Base-by-base conservation (phyloP, 2,888 invertebrate genomes). In the Dynastes tityus region DNA sequence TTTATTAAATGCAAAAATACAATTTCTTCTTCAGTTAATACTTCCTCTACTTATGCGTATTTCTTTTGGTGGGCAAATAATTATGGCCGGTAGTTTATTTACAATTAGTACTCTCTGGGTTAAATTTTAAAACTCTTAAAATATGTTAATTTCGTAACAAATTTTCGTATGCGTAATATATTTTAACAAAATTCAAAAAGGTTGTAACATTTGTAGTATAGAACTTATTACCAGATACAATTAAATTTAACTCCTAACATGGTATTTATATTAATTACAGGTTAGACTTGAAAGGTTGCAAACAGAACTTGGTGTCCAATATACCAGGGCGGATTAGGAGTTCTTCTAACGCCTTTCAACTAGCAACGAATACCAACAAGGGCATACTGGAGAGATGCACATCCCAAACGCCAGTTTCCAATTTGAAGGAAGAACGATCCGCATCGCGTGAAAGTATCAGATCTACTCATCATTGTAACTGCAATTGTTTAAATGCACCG, bases 361-460 rank as follows among this genome's bases (percentile, higher is more conserved):
- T 93, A 90, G 90, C 93, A 87, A 91, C 93, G 83, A 93, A 93
- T 85, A 88, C 93, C 80, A 32, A 32, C 32, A 90, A 90, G 79
- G 93, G 93, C n/a, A 85, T 87, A 78, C 82, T 88, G 79, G 95
- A 95, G 85, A 91, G 96, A 80, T 92, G 96, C 82, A 95, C 95
- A 81, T 95, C 95, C n/a, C 93, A 94, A 78, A 94, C 95, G 81
- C 95, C 95, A 64, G 92, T 93, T 78, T 94, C 95, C 71, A 92
- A 94, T 79, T 88, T 94, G 84, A 93, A 94, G 88, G 92, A 96
- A 88, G 95, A 95, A 86, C 93, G 96, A 85, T 96, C 96, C 85
- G 93, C 95, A 81, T 97, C 96, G 76, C 92, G 94, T 83, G 96
- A 96, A 87, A 95, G 95, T 87, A 93, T 95, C 82, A 92, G 94